Evolutionary conservation across 2,113 vertebrate species (phyloP).

Genomic region (Hippopotamus amphibius): DNA sequence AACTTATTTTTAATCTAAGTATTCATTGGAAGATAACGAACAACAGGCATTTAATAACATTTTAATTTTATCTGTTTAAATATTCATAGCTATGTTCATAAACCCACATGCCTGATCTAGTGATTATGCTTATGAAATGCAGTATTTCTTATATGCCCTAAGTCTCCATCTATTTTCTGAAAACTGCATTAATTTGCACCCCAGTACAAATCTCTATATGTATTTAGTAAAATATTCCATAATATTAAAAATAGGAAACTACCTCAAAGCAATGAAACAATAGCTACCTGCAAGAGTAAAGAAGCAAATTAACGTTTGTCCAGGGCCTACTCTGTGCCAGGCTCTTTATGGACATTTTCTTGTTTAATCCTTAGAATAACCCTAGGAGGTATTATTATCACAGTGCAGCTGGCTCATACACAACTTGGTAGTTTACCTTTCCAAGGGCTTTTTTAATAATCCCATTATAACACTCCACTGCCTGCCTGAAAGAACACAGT

Average conservation of each 20-base stretch:
- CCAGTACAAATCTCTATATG: neutral
- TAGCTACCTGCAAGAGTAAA: constrained; percentile 48
- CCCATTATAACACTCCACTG: constrained; percentile 57
- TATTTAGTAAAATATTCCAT: constrained; percentile 58
- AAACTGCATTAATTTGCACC: constrained; percentile 63
- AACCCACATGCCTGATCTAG: constrained; percentile 85
- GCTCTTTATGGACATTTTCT: constrained; percentile 53
- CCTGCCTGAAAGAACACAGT: constrained; percentile 32
- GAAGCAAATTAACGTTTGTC: constrained; percentile 45
- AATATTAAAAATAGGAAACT: constrained; percentile 57
- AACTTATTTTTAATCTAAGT: constrained; percentile 80
- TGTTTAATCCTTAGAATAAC: constrained; percentile 55
- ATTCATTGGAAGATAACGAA: constrained; percentile 86
- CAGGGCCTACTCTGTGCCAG: constrained; percentile 1
- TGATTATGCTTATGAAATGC: constrained; percentile 87
- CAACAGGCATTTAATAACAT: constrained; percentile 88
- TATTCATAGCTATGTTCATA: constrained; percentile 88
- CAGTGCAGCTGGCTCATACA: neutral
- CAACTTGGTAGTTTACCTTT: constrained; percentile 60
- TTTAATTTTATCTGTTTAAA: constrained; percentile 89
- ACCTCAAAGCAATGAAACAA: constrained; percentile 40
- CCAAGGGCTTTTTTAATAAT: constrained; percentile 29
- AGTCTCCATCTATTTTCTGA: constrained; percentile 70
- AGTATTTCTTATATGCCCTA: constrained; percentile 84
- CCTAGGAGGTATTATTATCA: constrained; percentile 45